These are phyloP conservation scores for Drosophila yooni DNA, from an alignment of 2,888 invertebrate species.

Conservation along the genomic window DNA sequence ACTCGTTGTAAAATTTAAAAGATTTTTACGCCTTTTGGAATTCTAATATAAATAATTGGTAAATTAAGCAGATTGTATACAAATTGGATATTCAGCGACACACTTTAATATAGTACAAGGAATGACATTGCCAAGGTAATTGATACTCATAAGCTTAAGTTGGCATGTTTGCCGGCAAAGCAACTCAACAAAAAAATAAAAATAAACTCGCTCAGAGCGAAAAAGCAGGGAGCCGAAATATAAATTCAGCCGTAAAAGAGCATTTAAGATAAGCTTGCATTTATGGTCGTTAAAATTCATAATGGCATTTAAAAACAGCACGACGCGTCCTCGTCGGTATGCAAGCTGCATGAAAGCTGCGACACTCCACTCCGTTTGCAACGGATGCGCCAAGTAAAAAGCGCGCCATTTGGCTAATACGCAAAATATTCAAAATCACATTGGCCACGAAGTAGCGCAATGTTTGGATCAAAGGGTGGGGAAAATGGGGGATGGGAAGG, in stretches of 20 bases:
- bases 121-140: conserved; percentile 56
- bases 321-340: conserved; percentile 35
- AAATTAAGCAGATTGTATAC: conserved; percentile 27
- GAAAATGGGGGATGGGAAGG: too few species aligned
- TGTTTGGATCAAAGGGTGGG: not conserved
- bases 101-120: conserved; percentile 9
- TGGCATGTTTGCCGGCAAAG: conserved; percentile 34
- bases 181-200: conserved; percentile 11
- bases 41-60: conserved; percentile 39
- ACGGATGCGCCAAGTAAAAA: conserved; percentile 79
- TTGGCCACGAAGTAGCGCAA: conserved; percentile 42
- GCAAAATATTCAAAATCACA: conserved; percentile 82
- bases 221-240: conserved; percentile 43
- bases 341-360: conserved; percentile 50
- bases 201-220: not conserved
- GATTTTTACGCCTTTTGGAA: not conserved
- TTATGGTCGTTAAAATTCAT: conserved; percentile 82
- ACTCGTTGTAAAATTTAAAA: too few species aligned
- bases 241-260: conserved; percentile 79
- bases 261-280: conserved; percentile 80
- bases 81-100: conserved; percentile 28
- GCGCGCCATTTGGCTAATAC: conserved; percentile 77
- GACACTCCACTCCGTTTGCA: conserved; percentile 48
- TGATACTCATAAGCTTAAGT: conserved; percentile 68
- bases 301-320: conserved; percentile 75